A percentile compares a stretch with the other conserved stretches of the same genome.
phyloP scores from a whole-genome alignment of 2,888 invertebrate genomes.

The Synergus japonicus region DNA sequence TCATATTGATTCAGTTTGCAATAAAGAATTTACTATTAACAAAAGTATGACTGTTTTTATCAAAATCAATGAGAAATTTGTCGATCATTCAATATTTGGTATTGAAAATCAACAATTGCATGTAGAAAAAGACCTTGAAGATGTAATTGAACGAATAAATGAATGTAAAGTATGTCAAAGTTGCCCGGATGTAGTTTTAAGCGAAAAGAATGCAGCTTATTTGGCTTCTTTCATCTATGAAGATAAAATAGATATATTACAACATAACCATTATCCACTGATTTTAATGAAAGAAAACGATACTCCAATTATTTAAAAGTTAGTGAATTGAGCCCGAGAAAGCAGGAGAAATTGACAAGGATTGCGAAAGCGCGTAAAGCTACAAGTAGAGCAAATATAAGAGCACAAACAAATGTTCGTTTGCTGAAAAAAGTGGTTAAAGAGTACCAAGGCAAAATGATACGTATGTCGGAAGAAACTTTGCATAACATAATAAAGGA shows the following conservation, averaged over 20 bases:
- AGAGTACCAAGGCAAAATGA: neutral
- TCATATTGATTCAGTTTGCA: neutral
- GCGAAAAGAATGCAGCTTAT: neutral
- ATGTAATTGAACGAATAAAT: neutral
- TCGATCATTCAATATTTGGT: neutral
- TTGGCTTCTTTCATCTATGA: neutral
- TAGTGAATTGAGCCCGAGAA: neutral
- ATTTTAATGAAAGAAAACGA: neutral
- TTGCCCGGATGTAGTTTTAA: neutral
- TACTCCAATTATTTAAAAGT: neutral
- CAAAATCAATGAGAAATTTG: neutral
- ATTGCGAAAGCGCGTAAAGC: neutral
- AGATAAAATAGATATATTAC: neutral
- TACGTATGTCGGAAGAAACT: neutral
- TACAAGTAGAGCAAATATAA: neutral
- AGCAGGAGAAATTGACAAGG: neutral
- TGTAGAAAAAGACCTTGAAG: neutral
- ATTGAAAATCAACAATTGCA: neutral
- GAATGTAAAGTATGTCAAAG: neutral
- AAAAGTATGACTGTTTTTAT: neutral
- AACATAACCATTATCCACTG: neutral
- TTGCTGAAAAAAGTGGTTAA: neutral
- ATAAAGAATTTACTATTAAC: neutral
- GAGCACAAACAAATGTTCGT: neutral
- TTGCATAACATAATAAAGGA: neutral